Conservation (phyloP, 2,113 vertebrate species). For the Charadrius vociferus region DNA sequence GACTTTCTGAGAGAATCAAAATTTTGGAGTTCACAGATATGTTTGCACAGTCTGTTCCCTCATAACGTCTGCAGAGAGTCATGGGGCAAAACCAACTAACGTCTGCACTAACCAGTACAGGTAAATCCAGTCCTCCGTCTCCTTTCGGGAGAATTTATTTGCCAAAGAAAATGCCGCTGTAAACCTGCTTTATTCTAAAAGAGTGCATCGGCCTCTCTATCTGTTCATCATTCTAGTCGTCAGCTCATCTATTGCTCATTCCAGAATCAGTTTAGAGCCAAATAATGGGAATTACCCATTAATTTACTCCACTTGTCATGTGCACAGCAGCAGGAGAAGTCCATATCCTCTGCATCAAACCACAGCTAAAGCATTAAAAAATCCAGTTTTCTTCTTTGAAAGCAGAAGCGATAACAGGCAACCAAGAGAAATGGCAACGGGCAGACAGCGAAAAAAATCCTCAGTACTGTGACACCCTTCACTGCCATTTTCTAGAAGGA, state of each 20-base stretch:
- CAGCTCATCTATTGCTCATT: not conserved
- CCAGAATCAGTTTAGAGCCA: not conserved
- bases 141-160: not conserved
- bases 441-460: not conserved
- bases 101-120: not conserved
- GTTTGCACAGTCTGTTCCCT: not conserved
- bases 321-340: not conserved
- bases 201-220: not conserved
- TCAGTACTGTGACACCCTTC: not conserved
- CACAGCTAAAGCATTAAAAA: not conserved
- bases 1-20: not conserved
- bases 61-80: not conserved
- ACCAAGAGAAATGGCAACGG: not conserved
- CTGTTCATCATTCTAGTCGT: not conserved
- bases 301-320: not conserved
- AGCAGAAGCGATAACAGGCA: not conserved
- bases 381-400: not conserved
- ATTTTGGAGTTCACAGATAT: not conserved
- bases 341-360: not conserved
- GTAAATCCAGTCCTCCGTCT: not conserved
- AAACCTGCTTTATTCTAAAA: not conserved
- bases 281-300: not conserved
- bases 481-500: not conserved
- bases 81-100: not conserved
- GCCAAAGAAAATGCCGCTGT: not conserved